Evolutionary conservation across 2,797 vertebrate genomes (phyloP).

Genomic region (Acanthurus leucopareius): DNA sequence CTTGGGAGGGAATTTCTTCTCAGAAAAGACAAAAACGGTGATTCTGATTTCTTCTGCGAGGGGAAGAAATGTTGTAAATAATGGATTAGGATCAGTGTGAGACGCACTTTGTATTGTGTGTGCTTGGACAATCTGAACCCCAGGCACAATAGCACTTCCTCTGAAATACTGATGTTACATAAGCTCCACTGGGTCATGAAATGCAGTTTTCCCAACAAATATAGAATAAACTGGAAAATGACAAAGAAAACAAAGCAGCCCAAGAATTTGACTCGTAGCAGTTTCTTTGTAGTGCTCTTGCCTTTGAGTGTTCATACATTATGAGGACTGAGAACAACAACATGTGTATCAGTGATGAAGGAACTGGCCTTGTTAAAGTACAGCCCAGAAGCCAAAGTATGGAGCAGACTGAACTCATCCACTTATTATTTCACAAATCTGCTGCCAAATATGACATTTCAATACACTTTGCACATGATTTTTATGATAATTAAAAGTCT

Average conservation of each 20-base stretch:
- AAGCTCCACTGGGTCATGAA: slow-evolving; percentile 67
- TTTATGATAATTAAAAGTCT: not conserved
- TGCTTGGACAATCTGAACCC: slow-evolving; percentile 68
- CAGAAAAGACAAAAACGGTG: slow-evolving; percentile 49
- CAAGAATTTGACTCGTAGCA: not conserved
- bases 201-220: slow-evolving; percentile 44
- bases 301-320: slow-evolving; percentile 15
- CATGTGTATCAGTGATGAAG: slow-evolving; percentile 3
- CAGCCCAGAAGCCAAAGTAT: not conserved
- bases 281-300: slow-evolving; percentile 17
- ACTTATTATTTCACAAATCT: not conserved
- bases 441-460: not conserved
- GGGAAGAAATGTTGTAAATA: slow-evolving; percentile 75
- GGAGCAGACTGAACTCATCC: not conserved
- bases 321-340: not conserved
- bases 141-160: slow-evolving; percentile 58
- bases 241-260: slow-evolving; percentile 23
- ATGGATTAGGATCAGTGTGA: slow-evolving; percentile 76
- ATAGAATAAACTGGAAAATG: slow-evolving; percentile 48
- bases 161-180: slow-evolving; percentile 69
- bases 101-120: slow-evolving; percentile 57
- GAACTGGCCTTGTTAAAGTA: not conserved
- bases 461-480: not conserved
- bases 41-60: slow-evolving; percentile 51
- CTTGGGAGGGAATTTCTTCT: slow-evolving; percentile 43